Evolutionary conservation across 1,140 invertebrate genomes (phyloP).

Genomic region (Drosophila parabipectinata): DNA sequence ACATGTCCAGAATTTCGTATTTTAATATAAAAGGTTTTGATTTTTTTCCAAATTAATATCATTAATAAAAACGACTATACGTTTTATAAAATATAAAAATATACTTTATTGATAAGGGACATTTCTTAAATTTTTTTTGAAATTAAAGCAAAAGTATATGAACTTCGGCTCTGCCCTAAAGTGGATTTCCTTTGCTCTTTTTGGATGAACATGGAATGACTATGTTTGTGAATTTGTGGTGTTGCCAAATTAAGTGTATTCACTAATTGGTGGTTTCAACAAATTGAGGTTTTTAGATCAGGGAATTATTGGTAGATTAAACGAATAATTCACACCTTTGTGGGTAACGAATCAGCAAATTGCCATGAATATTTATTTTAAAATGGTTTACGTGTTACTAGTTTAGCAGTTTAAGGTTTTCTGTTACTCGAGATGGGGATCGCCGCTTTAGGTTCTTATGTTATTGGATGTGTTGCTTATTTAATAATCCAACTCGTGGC

Average conservation of each 20-base stretch:
- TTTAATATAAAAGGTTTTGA: too few species aligned
- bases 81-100: too few species aligned
- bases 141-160: not conserved
- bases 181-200: conserved; percentile 11
- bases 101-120: too few species aligned
- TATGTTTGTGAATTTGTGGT: conserved; percentile 53
- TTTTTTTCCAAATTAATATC: too few species aligned
- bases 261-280: conserved; percentile 54
- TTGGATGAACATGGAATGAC: conserved; percentile 9
- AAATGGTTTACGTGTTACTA: not conserved
- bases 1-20: too few species aligned
- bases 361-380: not conserved
- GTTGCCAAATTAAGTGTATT: conserved; percentile 34
- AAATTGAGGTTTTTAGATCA: conserved; percentile 44
- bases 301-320: conserved; percentile 11
- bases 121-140: not conserved
- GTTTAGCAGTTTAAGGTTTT: not conserved
- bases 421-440: not conserved
- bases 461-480: not conserved
- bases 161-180: not conserved
- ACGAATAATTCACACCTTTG: conserved; percentile 7
- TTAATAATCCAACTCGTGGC: not conserved
- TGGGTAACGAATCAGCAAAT: conserved; percentile 14
- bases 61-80: too few species aligned
- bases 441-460: not conserved